phyloP scores from a whole-genome alignment of 2,888 invertebrate genomes.

The Orchesellides sinensis region DNA sequence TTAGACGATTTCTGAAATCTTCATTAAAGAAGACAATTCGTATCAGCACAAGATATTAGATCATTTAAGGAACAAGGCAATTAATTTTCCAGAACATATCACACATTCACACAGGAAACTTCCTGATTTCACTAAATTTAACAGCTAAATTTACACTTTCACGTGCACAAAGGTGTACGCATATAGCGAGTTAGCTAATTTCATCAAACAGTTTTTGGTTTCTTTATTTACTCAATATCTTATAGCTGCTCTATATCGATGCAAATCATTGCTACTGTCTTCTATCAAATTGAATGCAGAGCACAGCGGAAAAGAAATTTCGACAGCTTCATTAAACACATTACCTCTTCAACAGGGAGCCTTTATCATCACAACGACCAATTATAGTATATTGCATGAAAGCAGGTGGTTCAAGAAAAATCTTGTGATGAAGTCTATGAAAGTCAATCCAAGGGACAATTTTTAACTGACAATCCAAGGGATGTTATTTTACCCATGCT shows the following conservation, averaged over 20 bases:
- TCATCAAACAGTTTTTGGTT: neutral
- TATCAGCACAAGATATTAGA: neutral
- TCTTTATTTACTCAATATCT: neutral
- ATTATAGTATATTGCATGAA: neutral
- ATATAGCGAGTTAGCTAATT: neutral
- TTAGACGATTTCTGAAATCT: neutral
- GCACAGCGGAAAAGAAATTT: neutral
- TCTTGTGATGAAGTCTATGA: conserved; percentile 16
- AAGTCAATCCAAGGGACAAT: neutral
- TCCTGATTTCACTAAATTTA: neutral
- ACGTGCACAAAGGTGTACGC: neutral
- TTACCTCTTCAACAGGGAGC: neutral
- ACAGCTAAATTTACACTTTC: neutral
- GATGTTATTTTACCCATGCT: conserved; percentile 17
- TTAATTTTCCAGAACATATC: neutral
- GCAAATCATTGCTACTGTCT: conserved; percentile 1
- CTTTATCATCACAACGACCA: conserved; percentile 9
- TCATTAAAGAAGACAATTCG: neutral
- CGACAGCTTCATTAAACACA: conserved; percentile 23
- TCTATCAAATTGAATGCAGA: neutral
- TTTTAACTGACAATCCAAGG: conserved; percentile 19
- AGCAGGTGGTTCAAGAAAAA: conserved; percentile 19
- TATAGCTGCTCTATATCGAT: neutral
- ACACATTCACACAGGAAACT: neutral
- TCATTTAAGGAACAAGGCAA: neutral